Base-by-base conservation (phyloP, 2,797 vertebrate genomes). In the Oreochromis grahami region DNA sequence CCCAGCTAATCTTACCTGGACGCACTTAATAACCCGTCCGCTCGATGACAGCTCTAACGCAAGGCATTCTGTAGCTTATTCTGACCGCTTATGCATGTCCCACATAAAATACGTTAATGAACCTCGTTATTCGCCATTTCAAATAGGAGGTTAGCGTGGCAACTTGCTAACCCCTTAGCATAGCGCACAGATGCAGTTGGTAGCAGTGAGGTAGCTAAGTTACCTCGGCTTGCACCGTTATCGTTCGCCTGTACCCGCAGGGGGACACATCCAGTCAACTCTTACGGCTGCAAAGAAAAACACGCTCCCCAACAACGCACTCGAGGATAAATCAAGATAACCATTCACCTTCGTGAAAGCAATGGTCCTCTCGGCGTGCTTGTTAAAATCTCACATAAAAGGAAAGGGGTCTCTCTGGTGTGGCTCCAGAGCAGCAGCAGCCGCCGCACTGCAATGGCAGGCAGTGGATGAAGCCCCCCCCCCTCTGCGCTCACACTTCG, bases 381-480 rank as follows among this genome's bases (percentile, higher is more conserved):
- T 87, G 85, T 85, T 84, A 86, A 87, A 89, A 89, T 91, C 82
- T 92, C 78, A 88, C 76, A 88, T 78, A 81, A 86, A 87, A 53
- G 65, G 56, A 87, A 56, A 85, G 43, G 68, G 81, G 60, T 90
- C 81, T 90, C 92, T 88, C 89, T 87, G 82, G 86, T 90, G 92
- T 90, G 85, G 91, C 88, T 94, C 91, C 94, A 89, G 93, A 94
- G 95, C 94, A 94, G 89, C 89, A 84, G 94, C 95, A 79, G 94
- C 93, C 91, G 94, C 95, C 93, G 93, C 95, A 96, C 95, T 94
- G 96, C 96, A 96, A 96, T 96, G 94, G 96, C 96, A 96, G 96
- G 94, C 93, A 95, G 93, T 93, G 93, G 93, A 94, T 95, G 94
- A 92, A 93, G 93, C 94, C 87, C 79, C 78, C 79, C 50, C 89